Evolutionary conservation across 1,140 invertebrate species (phyloP), one percentile per base, ranked within the genome.

Genomic region (Apis cerana): DNA sequence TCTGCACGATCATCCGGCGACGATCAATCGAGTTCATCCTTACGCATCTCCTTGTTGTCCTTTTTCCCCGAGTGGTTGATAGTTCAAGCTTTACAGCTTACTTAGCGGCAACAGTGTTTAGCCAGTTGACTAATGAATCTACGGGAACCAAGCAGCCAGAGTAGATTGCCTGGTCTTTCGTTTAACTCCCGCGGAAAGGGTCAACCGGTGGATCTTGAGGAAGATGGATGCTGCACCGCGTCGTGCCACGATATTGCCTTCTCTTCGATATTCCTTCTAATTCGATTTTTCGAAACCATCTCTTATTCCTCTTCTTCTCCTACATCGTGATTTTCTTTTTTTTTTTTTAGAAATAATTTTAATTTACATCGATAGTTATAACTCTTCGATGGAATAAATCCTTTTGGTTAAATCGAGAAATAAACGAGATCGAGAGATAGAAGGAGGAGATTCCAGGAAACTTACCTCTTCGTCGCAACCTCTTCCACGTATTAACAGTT

Each of bases 111-210:
- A 86, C 88, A 85, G 77, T 90, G 89, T 91, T 92, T 92, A 91
- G 91, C 85, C 89, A 86, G 85, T 91, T 94, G 92, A 93, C 92
- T 94, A 93, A 93, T 94, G 93, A 94, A 93, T 89, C 91, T 87
- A 85, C 85, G 80, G 83, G 87, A 80, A 81, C 72, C 62, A 80
- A 88, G 70, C 83, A 78, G 64, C 86, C 89, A 43, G 33, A 87
- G 85, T 81, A 86, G 90, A 90, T 90, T 89, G 84, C 89, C 85
- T 84, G 85, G 82, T 83, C 84, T 85, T 89, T 89, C 81, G 87
- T 90, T 84, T 83, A 89, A 89, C 83, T 85, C 84, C 75, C 77
- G 87, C 85, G 82, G 85, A 90, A 85, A 90, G 83, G 89, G 85
- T 90, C 89, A 90, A 89, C 71, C 62, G 68, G 77, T 80, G 80